A percentile compares a stretch with the other conserved stretches of the same genome.
phyloP scores from a whole-genome alignment of 2,113 vertebrate species.

The Urocolius indicus region DNA sequence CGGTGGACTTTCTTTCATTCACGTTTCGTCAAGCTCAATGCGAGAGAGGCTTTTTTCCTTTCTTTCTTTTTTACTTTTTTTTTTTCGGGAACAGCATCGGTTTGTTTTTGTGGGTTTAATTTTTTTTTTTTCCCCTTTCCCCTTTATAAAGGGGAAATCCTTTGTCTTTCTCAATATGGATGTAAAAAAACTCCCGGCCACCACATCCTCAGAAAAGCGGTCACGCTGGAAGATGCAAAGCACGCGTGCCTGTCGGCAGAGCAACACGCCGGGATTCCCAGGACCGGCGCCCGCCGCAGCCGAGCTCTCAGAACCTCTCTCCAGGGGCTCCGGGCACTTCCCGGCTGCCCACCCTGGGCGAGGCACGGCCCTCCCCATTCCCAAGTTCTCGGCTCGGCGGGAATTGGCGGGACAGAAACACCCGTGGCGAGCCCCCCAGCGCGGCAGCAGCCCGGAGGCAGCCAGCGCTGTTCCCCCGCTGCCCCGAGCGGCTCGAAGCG shows the following conservation, averaged over 20 bases:
- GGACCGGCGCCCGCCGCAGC: accelerated
- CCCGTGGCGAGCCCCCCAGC: neutral
- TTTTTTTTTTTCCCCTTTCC: neutral
- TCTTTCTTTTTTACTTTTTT: neutral
- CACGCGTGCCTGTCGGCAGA: neutral
- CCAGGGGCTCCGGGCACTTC: neutral
- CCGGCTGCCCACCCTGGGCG: neutral
- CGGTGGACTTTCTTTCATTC: conserved; percentile 42
- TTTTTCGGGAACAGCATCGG: neutral
- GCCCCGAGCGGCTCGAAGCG: neutral
- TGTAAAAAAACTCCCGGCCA: neutral
- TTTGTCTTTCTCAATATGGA: neutral
- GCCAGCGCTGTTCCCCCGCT: neutral
- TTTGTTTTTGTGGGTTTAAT: neutral
- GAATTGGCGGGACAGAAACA: neutral
- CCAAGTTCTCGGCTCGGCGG: accelerated
- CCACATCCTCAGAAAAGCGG: neutral
- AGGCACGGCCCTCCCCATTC: neutral
- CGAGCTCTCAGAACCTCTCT: neutral
- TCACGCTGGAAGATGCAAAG: neutral
- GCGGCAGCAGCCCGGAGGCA: neutral
- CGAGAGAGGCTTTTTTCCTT: neutral
- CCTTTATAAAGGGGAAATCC: neutral
- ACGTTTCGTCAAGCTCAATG: neutral
- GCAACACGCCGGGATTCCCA: neutral